A percentile compares a stretch with the other conserved stretches of the same genome.
These are phyloP conservation scores for Eucidaris tribuloides DNA, from an alignment of 35 echinoderm and acorn worm genomes.

Conservation along the genomic window DNA sequence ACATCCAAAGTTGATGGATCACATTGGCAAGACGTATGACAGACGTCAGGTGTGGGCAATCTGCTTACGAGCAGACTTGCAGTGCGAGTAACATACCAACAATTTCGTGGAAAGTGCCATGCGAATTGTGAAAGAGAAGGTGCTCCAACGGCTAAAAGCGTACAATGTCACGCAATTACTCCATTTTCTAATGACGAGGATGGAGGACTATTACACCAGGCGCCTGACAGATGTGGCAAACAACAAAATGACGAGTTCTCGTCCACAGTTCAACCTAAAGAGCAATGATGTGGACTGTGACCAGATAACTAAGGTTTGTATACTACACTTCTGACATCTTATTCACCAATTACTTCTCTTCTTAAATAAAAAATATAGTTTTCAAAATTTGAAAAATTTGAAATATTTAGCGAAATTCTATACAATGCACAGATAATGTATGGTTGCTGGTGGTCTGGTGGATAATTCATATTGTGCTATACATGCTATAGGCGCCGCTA, in stretches of 20 bases:
- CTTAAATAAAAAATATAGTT: no score
- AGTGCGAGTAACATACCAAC: background rate
- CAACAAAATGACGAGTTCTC: background rate
- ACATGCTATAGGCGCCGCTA: no score
- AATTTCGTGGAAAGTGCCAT: slow-evolving; percentile 32
- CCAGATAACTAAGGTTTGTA: slow-evolving; percentile 24
- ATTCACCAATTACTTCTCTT: background rate
- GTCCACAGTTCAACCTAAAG: background rate
- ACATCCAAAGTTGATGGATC: slow-evolving; percentile 5
- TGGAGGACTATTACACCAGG: slow-evolving; percentile 8
- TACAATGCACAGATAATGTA: no score
- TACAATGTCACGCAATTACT: slow-evolving; percentile 38
- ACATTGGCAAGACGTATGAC: slow-evolving; percentile 2
- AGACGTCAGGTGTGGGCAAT: slow-evolving; percentile 25
- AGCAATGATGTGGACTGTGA: slow-evolving; percentile 11
- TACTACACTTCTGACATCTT: background rate
- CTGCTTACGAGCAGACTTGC: background rate
- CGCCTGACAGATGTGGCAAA: slow-evolving; percentile 29
- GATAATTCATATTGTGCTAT: no score
- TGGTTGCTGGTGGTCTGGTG: no score
- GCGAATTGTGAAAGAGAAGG: slow-evolving; percentile 50
- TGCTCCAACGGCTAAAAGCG: slow-evolving; percentile 28
- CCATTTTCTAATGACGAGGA: slow-evolving; percentile 25
- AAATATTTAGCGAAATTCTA: no score
- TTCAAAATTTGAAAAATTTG: no score